Percentiles rank a stretch among this genome's conserved stretches.
Conservation (phyloP, 2,797 vertebrate genomes). For the Molossus molossus region DNA sequence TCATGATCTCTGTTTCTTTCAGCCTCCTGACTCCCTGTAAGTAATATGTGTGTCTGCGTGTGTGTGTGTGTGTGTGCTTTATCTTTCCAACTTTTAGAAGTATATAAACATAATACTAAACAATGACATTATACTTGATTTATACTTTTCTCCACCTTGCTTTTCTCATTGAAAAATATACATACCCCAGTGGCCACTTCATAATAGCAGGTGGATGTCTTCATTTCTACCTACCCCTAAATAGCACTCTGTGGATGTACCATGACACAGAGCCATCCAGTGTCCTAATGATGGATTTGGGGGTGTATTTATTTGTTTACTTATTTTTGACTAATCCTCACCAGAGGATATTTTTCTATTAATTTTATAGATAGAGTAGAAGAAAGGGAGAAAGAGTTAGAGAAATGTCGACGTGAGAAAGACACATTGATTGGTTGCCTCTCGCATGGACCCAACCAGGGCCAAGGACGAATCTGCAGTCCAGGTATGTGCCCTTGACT, state of each 20-base stretch:
- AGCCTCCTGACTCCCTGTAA: background rate
- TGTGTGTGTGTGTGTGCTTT: background rate
- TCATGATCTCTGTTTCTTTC: conserved; percentile 21
- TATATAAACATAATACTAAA: background rate
- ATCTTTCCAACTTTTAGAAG: conserved; percentile 20
- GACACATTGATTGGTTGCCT: too few relatives aligned
- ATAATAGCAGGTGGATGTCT: background rate
- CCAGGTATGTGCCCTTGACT: too few relatives aligned
- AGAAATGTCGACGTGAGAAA: too few relatives aligned
- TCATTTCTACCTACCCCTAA: background rate
- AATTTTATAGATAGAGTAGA: too few relatives aligned
- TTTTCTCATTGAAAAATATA: conserved; percentile 10
- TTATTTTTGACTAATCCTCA: too few relatives aligned
- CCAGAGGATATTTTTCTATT: too few relatives aligned
- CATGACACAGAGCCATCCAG: background rate
- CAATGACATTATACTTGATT: background rate
- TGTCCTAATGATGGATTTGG: background rate
- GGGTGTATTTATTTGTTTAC: background rate
- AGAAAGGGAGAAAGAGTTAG: too few relatives aligned
- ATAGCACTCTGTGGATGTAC: background rate
- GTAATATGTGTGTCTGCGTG: background rate
- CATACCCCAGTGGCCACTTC: background rate
- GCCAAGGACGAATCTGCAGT: too few relatives aligned
- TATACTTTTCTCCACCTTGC: background rate
- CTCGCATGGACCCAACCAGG: too few relatives aligned